These are phyloP conservation scores for Vombatus ursinus DNA, from an alignment of 2,113 vertebrate genomes.

Conservation along the genomic window DNA sequence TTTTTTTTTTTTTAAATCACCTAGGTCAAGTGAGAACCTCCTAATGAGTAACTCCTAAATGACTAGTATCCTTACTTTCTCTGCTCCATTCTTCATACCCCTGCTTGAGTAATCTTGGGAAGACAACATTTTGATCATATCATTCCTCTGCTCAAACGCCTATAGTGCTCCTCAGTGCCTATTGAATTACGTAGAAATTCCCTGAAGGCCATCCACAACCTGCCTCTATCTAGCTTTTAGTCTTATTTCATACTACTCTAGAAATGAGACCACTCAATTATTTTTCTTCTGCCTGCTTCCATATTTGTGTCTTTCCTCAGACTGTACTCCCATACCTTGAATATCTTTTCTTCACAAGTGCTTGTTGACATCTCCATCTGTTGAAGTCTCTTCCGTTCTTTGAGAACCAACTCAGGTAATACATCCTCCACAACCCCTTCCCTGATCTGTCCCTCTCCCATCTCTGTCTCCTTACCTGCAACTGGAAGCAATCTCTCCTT, in stretches of 20 bases:
- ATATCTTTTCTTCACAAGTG: background rate
- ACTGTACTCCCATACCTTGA: background rate
- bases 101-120: background rate
- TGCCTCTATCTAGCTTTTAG: background rate
- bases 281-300: background rate
- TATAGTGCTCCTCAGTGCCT: background rate
- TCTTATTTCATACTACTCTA: background rate
- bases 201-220: background rate
- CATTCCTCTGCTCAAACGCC: background rate
- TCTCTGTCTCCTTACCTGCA: background rate
- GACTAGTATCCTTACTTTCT: background rate
- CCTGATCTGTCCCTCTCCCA: background rate
- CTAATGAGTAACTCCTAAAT: background rate
- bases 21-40: background rate
- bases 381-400: background rate
- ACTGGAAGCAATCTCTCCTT: background rate
- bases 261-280: background rate
- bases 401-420: background rate
- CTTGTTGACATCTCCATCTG: background rate
- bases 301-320: background rate
- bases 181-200: background rate
- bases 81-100: background rate
- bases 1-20: background rate
- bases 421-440: background rate
- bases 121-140: background rate